phyloP scores from a whole-genome alignment of 2,888 invertebrate species.

The Anticlea derivata region DNA sequence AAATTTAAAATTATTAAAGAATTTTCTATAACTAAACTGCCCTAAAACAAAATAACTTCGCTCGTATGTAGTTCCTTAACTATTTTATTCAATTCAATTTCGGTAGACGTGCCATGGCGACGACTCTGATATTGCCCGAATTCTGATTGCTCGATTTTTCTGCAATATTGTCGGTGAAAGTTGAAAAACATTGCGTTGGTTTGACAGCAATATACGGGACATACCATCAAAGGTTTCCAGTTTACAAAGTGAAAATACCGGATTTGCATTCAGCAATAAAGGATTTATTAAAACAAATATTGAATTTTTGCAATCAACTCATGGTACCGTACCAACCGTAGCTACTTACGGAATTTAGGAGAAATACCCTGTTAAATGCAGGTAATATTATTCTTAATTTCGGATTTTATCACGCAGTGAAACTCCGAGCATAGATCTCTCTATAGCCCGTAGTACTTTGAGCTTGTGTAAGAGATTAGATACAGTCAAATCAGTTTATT shows the following conservation, averaged over 20 bases:
- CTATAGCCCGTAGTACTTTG: too few relatives aligned
- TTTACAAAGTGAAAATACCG: constrained; percentile 21
- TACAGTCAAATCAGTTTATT: too few relatives aligned
- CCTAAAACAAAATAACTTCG: constrained; percentile 1
- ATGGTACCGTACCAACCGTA: too few relatives aligned
- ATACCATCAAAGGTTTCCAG: constrained; percentile 18
- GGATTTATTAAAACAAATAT: neutral
- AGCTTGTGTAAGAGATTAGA: too few relatives aligned
- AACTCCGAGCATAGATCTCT: too few relatives aligned
- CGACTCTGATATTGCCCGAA: constrained; percentile 12
- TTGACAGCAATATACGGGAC: constrained; percentile 15
- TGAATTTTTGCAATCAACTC: constrained; percentile 2
- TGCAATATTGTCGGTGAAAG: constrained; percentile 19
- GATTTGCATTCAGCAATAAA: constrained; percentile 1
- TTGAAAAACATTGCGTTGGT: constrained; percentile 17
- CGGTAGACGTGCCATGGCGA: constrained; percentile 39
- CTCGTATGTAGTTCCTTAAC: constrained; percentile 40
- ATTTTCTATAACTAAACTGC: too few relatives aligned
- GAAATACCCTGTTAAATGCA: too few relatives aligned
- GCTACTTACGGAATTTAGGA: too few relatives aligned
- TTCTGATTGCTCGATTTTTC: constrained; percentile 22
- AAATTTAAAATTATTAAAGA: too few relatives aligned
- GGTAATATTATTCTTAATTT: too few relatives aligned
- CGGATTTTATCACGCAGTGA: too few relatives aligned
- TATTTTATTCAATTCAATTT: constrained; percentile 56